Base-by-base conservation (phyloP, 2,888 invertebrate genomes). In the Drosophila paramelanica region DNA sequence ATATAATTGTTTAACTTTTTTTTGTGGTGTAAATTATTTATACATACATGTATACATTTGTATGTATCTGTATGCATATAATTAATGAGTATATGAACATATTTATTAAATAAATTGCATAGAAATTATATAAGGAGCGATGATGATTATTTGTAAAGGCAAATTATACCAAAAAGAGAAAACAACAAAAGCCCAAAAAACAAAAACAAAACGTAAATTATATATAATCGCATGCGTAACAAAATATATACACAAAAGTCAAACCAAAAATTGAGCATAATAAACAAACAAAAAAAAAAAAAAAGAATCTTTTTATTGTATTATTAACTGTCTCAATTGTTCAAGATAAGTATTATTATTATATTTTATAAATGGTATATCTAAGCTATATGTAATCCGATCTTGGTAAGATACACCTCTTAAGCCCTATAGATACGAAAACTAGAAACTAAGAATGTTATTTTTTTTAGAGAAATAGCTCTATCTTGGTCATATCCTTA, bases 181-280 rank as follows among this genome's bases (percentile, higher is more conserved):
- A 14, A 47, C 8, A 43, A 41, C 49, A 58, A 45, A 62, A 47
- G 51, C 7, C 4, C 41, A 49, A 51, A 36, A 27, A 11, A 14
- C 43, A 47, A 53, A 20, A 62, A 25, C 20, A 51, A 55, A 69
- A 62, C 59, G 14, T 55, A 62, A 46, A 62, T 59, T 43, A 77
- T 77, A 85, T 79, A 76, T 83, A 87, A 87, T 87, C 83, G 70
- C 87, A 87, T 87, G 83, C 85, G 76, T 87, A 83, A 85, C 70
- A 77, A 68, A 77, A 73, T 80, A 77, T 79, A 77, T 73, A 79
- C 60, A 73, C 64, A 77, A 73, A 70, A 66, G 60, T 75, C 71
- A 81, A 84, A 81, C 57, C 74, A 61, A 84, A 71, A 73, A 77
- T 85, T 82, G 73, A 85, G 68, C 86, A 82, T 86, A 81, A 81